These are phyloP conservation scores for Oophaga pumilio DNA, from an alignment of 2,113 vertebrate species.

Conservation along the genomic window DNA sequence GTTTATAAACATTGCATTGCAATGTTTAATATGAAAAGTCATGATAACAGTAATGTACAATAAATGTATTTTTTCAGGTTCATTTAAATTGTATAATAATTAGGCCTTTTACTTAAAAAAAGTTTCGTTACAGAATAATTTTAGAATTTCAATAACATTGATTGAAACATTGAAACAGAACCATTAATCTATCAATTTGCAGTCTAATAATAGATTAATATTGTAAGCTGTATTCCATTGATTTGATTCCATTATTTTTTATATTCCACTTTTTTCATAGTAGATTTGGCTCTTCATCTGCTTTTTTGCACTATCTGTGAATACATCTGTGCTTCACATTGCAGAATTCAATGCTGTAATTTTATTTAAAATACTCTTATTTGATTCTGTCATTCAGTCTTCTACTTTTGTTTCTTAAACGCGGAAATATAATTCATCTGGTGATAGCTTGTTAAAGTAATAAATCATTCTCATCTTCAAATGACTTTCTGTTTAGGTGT, in stretches of 20 bases:
- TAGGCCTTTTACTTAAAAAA: no score
- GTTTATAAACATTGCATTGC: no score
- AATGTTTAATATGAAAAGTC: not conserved
- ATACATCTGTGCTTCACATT: not conserved
- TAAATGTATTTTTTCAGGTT: not conserved
- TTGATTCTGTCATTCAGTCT: conserved; percentile 11
- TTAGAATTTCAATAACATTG: not conserved
- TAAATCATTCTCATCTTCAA: not conserved
- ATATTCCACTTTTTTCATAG: not conserved
- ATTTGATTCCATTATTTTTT: not conserved
- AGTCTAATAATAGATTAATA: not conserved
- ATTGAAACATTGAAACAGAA: not conserved
- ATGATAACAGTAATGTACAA: not conserved
- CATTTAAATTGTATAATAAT: no score
- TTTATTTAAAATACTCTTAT: conserved; percentile 18
- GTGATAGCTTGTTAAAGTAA: not conserved
- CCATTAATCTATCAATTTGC: not conserved
- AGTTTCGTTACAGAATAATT: not conserved
- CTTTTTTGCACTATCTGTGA: conserved; percentile 14
- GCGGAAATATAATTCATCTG: not conserved
- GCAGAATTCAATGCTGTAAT: not conserved
- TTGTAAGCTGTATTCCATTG: not conserved
- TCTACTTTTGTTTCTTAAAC: not conserved
- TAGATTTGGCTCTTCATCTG: not conserved
- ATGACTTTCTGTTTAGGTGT: not conserved